These are phyloP conservation scores for Drosophila navojoa DNA, from an alignment of 1,140 invertebrate species.

Conservation along the genomic window DNA sequence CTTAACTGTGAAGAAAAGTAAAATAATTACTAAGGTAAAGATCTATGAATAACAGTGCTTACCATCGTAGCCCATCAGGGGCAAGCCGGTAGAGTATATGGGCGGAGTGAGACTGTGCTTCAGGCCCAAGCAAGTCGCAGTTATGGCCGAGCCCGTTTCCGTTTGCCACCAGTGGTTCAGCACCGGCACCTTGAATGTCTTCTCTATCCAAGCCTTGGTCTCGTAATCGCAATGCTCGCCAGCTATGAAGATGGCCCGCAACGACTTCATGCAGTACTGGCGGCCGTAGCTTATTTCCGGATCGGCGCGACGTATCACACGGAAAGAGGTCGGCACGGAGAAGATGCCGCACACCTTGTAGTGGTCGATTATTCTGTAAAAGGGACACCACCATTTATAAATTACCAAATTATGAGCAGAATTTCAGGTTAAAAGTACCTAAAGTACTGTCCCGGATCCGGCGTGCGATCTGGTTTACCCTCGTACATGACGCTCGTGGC, in stretches of 20 bases:
- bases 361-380: constrained; percentile 92
- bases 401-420: background rate
- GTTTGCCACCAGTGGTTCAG: constrained; percentile 98
- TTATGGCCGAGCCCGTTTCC: constrained; percentile 95
- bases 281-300: constrained; percentile 87
- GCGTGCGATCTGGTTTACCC: constrained; percentile 96
- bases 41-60: constrained; percentile 62
- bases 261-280: constrained; percentile 89
- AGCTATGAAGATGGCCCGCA: constrained; percentile 93
- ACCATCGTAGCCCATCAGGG: constrained; percentile 94
- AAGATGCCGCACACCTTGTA: constrained; percentile 94
- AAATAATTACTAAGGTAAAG: background rate
- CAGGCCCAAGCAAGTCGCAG: constrained; percentile 91
- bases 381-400: background rate
- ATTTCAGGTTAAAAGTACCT: constrained; percentile 41
- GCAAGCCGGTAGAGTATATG: constrained; percentile 89
- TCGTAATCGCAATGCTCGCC: constrained; percentile 97
- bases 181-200: constrained; percentile 92
- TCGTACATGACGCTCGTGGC: constrained; percentile 95
- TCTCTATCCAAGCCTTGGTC: constrained; percentile 94
- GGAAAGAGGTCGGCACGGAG: constrained; percentile 94
- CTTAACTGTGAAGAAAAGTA: constrained; percentile 86
- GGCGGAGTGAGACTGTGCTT: constrained; percentile 86
- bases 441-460: constrained; percentile 93
- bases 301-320: constrained; percentile 91